phyloP scores from a whole-genome alignment of 2,797 vertebrate species.

The Mareca strepera region DNA sequence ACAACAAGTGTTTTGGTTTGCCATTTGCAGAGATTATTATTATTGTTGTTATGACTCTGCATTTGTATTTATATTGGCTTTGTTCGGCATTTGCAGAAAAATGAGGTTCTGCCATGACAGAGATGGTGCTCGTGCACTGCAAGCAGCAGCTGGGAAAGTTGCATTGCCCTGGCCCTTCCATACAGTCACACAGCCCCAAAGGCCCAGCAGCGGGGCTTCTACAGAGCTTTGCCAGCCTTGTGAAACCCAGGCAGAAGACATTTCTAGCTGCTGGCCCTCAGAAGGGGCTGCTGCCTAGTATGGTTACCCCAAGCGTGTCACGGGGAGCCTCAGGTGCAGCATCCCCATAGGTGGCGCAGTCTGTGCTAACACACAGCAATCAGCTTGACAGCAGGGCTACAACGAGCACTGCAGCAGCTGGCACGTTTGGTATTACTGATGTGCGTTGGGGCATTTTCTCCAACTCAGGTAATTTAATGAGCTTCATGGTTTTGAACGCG shows the following conservation, averaged over 20 bases:
- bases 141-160: background rate
- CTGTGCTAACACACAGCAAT: background rate
- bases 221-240: background rate
- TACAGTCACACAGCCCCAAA: accelerated
- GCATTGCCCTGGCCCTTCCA: background rate
- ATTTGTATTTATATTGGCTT: background rate
- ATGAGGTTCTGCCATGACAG: background rate
- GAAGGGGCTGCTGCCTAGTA: background rate
- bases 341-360: accelerated
- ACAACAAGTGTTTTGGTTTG: background rate
- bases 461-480: background rate
- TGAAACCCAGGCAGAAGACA: background rate
- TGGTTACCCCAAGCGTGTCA: background rate
- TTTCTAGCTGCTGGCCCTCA: background rate
- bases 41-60: background rate
- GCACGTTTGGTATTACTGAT: background rate
- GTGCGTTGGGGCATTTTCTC: background rate
- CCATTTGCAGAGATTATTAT: background rate
- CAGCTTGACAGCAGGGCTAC: background rate
- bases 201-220: background rate
- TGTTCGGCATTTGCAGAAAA: background rate
- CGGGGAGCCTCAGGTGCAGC: background rate
- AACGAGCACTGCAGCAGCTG: background rate
- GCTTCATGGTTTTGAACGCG: background rate
- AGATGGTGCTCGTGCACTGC: background rate